Evolutionary conservation across 1,140 invertebrate genomes (phyloP).

Genomic region (Neocloeon triangulifer): DNA sequence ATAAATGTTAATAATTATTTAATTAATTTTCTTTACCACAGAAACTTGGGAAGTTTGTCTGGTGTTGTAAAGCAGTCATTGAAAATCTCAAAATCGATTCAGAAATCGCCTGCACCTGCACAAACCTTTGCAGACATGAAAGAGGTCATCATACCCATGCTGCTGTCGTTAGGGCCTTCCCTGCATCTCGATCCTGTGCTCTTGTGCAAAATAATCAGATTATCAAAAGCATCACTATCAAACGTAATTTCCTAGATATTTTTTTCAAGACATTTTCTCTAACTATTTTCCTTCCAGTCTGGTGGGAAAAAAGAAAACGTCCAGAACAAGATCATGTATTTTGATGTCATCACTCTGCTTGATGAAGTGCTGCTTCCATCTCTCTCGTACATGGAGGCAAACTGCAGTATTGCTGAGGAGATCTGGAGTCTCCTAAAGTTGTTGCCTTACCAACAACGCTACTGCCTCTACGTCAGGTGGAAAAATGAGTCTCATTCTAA

Average conservation of each 20-base stretch:
- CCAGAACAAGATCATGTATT: slow-evolving; percentile 29
- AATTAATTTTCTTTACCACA: too few species aligned
- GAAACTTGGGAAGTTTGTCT: too few species aligned
- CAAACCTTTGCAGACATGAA: slow-evolving; percentile 45
- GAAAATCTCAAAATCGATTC: too few species aligned
- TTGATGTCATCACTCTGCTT: slow-evolving; percentile 63
- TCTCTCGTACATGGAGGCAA: slow-evolving; percentile 75
- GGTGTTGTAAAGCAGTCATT: too few species aligned
- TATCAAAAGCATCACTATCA: slow-evolving; percentile 27
- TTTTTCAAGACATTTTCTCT: not conserved
- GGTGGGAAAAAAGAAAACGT: not conserved
- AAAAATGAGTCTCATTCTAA: slow-evolving; percentile 67
- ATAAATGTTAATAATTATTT: too few species aligned
- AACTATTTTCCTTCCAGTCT: not conserved
- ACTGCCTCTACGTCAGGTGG: slow-evolving; percentile 82
- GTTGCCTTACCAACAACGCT: slow-evolving; percentile 81
- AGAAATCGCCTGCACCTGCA: slow-evolving; percentile 31
- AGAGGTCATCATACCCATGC: slow-evolving; percentile 63
- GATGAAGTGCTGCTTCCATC: slow-evolving; percentile 76
- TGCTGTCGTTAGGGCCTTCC: slow-evolving; percentile 67
- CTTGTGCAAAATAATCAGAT: slow-evolving; percentile 61
- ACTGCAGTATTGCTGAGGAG: slow-evolving; percentile 89
- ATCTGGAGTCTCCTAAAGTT: slow-evolving; percentile 79
- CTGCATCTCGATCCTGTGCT: slow-evolving; percentile 69
- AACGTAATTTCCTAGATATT: slow-evolving; percentile 11